A percentile compares a stretch with the other conserved stretches of the same genome.
phyloP scores from a whole-genome alignment of 2,888 invertebrate species.

The Cabera pusaria region DNA sequence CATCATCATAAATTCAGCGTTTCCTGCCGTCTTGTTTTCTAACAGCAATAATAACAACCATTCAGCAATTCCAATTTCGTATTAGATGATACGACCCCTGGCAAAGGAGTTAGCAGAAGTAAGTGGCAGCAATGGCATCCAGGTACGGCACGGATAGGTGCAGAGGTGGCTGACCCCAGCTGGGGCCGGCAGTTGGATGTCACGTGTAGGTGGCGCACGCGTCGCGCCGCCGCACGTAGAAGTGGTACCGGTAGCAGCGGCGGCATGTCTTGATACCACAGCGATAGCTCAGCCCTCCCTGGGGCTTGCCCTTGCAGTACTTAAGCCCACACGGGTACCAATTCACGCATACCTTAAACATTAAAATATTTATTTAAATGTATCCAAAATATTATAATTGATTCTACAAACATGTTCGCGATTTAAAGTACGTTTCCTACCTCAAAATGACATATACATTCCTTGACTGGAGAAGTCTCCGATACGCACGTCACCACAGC shows the following conservation, averaged over 20 bases:
- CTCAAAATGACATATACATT: slow-evolving; percentile 94
- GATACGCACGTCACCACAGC: slow-evolving; percentile 84
- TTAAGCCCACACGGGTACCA: slow-evolving; percentile 98
- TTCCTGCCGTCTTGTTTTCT: too few relatives aligned
- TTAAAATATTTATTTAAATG: too few relatives aligned
- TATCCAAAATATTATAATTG: too few relatives aligned
- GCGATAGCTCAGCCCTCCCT: slow-evolving; percentile 88
- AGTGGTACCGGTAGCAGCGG: slow-evolving; percentile 94
- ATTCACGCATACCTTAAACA: slow-evolving; percentile 91
- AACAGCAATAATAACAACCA: slow-evolving; percentile 6
- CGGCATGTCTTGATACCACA: slow-evolving; percentile 98
- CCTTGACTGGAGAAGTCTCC: slow-evolving; percentile 86
- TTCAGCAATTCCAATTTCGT: slow-evolving; percentile 14
- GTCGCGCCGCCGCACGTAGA: slow-evolving; percentile 92
- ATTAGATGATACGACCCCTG: too few relatives aligned
- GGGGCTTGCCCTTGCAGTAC: slow-evolving; percentile 94
- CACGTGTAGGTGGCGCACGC: slow-evolving; percentile 62
- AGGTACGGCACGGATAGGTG: too few relatives aligned
- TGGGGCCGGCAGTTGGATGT: too few relatives aligned
- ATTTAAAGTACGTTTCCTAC: too few relatives aligned
- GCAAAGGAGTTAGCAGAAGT: background rate
- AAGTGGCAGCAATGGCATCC: slow-evolving; percentile 25
- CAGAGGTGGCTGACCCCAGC: too few relatives aligned
- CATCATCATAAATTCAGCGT: too few relatives aligned
- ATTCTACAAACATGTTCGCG: too few relatives aligned